Evolutionary conservation across 2,888 invertebrate genomes (phyloP), one percentile per base, ranked within the genome.

Genomic region (Oligia strigilis): DNA sequence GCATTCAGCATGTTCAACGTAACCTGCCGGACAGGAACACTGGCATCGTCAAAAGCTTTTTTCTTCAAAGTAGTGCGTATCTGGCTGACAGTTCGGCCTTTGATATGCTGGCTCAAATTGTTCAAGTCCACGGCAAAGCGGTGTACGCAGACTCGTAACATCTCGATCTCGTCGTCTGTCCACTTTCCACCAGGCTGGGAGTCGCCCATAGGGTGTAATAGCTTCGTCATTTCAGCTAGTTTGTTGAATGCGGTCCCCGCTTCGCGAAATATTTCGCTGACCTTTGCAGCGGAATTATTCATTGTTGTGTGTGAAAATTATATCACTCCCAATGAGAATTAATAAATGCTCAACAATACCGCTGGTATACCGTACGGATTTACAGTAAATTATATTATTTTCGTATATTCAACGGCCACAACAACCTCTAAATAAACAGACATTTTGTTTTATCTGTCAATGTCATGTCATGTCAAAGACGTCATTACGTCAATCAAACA

Each of bases 1-100:
- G 99, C 99, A 94, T 99, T 99, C 82, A 99, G 97, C 98, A 99
- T 99, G 92, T 99, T 99, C 55, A 99, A 96, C 0, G 99, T 99
- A 87, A 99, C 98, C 97, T 97, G 94, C 9, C 98, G 97, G 14
- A 98, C 98, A 75, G 98, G 98, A 88, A 99, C 97, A 83, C 98
- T 98, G 76, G 98, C 98, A 92, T 98, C 99, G 93, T 99, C 99
- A 93, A 98, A 99, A 0, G 98, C 98, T 93, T 99, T 99, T 95
- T 98, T 99, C 95, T 99, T 99, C 78, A 99, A 94, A 0, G 98
- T 98, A 58, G 98, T 98, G 81, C 98, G 97, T 87, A 99, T 99
- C 96, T 99, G 99, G 2, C 79, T 86, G n/a, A 88, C 87, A 17
- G 84, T 88, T 46, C 84, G 69, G 0, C 73, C 82, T 65, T 87